phyloP scores from a whole-genome alignment of 2,113 vertebrate species.

The Regulus satrapa region DNA sequence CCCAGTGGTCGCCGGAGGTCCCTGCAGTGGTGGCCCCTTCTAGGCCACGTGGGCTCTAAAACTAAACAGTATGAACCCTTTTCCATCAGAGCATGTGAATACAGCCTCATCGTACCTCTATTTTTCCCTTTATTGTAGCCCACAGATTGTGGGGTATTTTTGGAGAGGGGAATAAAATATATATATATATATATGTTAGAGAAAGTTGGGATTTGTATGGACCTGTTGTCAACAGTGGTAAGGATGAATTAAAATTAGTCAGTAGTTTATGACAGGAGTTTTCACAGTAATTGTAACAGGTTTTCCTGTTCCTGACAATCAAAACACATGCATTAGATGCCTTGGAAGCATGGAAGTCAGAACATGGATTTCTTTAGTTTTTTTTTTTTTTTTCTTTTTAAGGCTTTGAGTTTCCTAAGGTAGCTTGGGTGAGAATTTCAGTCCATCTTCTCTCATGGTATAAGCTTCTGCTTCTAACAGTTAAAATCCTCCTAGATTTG shows the following conservation, averaged over 20 bases:
- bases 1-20: accelerated
- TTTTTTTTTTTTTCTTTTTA: not conserved
- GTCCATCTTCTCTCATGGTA: not conserved
- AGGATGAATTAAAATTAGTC: not conserved
- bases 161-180: not conserved
- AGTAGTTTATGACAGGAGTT: not conserved
- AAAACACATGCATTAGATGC: not conserved
- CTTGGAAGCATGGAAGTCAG: not conserved
- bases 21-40: not conserved
- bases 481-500: not conserved
- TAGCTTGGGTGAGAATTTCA: not conserved
- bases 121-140: not conserved
- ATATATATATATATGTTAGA: not conserved
- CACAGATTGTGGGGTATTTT: accelerated
- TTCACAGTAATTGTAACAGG: not conserved
- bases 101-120: not conserved
- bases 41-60: not conserved
- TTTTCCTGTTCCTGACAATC: not conserved
- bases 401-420: not conserved
- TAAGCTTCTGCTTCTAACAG: not conserved
- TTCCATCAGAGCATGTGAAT: not conserved
- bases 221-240: not conserved
- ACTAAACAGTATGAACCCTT: not conserved
- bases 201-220: not conserved
- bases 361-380: not conserved